Evolutionary conservation across 2,797 vertebrate species (phyloP).

Genomic region (Chaetodon trifasciatus): DNA sequence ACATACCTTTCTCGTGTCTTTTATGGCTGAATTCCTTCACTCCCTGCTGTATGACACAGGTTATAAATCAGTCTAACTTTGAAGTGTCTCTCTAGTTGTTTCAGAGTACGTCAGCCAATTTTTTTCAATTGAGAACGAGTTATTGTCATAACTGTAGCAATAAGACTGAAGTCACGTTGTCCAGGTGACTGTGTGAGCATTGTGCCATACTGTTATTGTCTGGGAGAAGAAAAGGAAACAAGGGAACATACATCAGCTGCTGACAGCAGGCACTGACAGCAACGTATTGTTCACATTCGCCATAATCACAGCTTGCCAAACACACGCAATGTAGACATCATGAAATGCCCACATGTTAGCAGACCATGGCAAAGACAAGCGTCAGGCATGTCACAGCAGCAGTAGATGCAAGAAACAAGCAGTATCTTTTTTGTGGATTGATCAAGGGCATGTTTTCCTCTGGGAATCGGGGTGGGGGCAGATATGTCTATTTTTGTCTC

Average conservation of each 20-base stretch:
- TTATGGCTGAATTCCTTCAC: not conserved
- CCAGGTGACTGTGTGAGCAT: not conserved
- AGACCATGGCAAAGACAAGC: not conserved
- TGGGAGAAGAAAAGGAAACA: not conserved
- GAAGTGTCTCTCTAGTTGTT: not conserved
- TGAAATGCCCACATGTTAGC: not conserved
- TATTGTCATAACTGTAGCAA: not conserved
- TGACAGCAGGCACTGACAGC: not conserved
- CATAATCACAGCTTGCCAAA: constrained; percentile 10
- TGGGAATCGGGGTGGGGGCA: not conserved
- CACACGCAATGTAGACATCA: not conserved
- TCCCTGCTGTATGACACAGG: not conserved
- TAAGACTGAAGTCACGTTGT: not conserved
- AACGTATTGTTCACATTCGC: not conserved
- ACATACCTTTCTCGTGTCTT: not conserved
- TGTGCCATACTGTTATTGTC: not conserved
- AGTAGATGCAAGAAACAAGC: not conserved
- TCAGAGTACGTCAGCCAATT: not conserved
- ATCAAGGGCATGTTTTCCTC: constrained; percentile 6
- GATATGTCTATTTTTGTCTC: not conserved
- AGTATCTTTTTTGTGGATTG: not conserved
- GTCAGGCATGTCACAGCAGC: not conserved
- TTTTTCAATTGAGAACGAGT: constrained; percentile 1
- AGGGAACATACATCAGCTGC: not conserved
- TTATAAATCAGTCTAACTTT: constrained; percentile 5